A percentile compares a stretch with the other conserved stretches of the same genome.
Evolutionary conservation across 2,113 vertebrate genomes (phyloP).

Genomic region (Sinocyclocheilus rhinocerous): DNA sequence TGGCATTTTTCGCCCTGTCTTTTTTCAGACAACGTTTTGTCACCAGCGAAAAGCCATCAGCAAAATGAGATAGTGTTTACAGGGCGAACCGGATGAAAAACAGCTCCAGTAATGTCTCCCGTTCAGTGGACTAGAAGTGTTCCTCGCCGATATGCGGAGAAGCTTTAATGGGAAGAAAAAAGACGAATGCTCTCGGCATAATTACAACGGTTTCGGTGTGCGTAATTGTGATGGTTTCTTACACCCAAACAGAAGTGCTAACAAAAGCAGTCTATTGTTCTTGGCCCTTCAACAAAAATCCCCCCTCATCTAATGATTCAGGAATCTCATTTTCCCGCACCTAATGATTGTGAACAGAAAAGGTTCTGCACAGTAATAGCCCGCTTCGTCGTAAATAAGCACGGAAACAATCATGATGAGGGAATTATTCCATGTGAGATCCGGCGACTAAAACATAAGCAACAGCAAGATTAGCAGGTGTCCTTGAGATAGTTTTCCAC

Average conservation of each 20-base stretch:
- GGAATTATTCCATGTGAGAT: constrained; percentile 36
- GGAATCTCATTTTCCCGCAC: constrained; percentile 43
- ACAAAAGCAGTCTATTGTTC: constrained; percentile 55
- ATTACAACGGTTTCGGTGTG: constrained; percentile 52
- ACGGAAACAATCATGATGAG: constrained; percentile 22
- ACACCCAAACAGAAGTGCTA: constrained; percentile 46
- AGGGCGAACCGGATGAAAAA: constrained; percentile 53
- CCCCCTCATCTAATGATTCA: constrained; percentile 38
- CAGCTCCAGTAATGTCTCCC: constrained; percentile 46
- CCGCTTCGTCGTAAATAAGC: constrained; percentile 45
- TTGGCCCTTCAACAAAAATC: constrained; percentile 54
- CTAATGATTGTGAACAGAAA: constrained; percentile 50
- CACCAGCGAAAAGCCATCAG: constrained; percentile 58
- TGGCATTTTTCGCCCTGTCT: constrained; percentile 21
- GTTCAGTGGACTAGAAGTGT: constrained; percentile 54
- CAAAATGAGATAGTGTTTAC: constrained; percentile 62
- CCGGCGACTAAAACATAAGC: constrained; percentile 18
- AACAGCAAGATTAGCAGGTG: constrained; percentile 36
- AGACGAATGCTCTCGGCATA: constrained; percentile 51
- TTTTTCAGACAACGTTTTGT: constrained; percentile 46
- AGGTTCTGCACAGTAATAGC: constrained; percentile 47
- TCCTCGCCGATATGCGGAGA: constrained; percentile 47
- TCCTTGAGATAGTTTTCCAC: constrained; percentile 4
- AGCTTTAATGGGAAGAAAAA: constrained; percentile 54
- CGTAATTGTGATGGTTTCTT: constrained; percentile 53